Conservation (phyloP, 2,888 invertebrate genomes). For the Ophion costatus region DNA sequence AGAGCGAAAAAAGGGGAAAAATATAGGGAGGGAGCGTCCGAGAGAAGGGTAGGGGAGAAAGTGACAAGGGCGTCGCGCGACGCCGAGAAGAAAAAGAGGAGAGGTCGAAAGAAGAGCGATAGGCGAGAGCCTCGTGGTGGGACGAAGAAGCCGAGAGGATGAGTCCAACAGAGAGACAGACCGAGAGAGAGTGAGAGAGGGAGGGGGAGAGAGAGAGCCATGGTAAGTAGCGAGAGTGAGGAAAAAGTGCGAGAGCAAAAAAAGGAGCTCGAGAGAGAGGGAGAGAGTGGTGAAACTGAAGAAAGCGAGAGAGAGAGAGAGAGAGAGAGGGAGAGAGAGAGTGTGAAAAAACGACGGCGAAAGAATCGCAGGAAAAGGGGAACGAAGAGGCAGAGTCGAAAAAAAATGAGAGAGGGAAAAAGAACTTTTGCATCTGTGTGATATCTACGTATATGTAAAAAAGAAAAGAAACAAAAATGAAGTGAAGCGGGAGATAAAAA, state of each 20-base stretch:
- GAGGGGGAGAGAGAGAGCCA: slow-evolving; percentile 21
- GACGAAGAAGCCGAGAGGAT: slow-evolving; percentile 44
- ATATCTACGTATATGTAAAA: background rate
- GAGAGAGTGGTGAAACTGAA: slow-evolving; percentile 16
- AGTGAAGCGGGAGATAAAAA: slow-evolving; percentile 33
- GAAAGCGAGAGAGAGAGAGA: slow-evolving; percentile 24
- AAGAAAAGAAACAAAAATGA: background rate
- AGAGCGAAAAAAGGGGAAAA: slow-evolving; percentile 21
- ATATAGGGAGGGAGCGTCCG: slow-evolving; percentile 22
- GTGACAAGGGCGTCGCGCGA: slow-evolving; percentile 63
- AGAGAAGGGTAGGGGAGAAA: slow-evolving; percentile 66
- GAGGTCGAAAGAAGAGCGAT: slow-evolving; percentile 58
- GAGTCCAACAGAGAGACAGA: slow-evolving; percentile 36
- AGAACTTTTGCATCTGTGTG: background rate
- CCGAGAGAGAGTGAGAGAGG: slow-evolving; percentile 40
- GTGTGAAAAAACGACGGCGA: slow-evolving; percentile 4
- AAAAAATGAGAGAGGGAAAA: slow-evolving; percentile 29
- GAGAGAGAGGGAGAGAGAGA: slow-evolving; percentile 12
- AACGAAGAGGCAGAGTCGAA: background rate
- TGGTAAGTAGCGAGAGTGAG: slow-evolving; percentile 21
- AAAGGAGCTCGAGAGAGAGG: slow-evolving; percentile 18
- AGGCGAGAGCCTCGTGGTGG: slow-evolving; percentile 13
- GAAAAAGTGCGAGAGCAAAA: slow-evolving; percentile 6
- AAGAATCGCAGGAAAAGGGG: slow-evolving; percentile 31
- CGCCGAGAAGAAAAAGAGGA: slow-evolving; percentile 58